These are phyloP conservation scores for Proteles cristata DNA, from an alignment of 2,113 vertebrate species.

Conservation along the genomic window DNA sequence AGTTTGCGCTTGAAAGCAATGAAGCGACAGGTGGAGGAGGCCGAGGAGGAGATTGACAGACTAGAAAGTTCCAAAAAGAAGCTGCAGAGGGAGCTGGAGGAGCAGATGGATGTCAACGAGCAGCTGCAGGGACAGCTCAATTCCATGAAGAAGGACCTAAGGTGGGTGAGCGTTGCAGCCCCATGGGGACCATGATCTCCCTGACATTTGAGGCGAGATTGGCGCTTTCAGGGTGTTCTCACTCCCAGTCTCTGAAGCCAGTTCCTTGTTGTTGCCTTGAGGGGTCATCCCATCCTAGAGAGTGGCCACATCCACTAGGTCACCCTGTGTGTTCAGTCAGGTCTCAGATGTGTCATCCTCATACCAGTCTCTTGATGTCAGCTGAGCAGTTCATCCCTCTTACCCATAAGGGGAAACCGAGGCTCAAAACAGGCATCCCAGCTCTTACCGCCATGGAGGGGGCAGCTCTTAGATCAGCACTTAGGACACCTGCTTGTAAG, in stretches of 20 bases:
- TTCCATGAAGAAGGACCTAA: conserved; percentile 90
- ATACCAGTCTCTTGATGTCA: fast-evolving
- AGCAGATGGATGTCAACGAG: conserved; percentile 95
- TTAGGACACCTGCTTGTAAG: neutral
- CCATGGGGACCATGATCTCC: fast-evolving
- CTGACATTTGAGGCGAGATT: fast-evolving
- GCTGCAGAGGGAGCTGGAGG: conserved; percentile 95
- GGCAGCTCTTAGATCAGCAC: neutral
- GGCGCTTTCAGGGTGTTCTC: fast-evolving
- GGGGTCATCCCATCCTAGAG: neutral
- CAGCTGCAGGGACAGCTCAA: conserved; percentile 95
- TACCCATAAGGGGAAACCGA: neutral
- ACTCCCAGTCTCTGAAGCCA: neutral
- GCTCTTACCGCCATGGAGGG: neutral
- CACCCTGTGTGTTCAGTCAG: fast-evolving
- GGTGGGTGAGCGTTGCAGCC: conserved; percentile 82
- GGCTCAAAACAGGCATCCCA: neutral
- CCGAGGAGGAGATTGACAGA: conserved; percentile 97
- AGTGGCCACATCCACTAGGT: neutral
- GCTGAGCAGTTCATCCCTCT: too few species aligned
- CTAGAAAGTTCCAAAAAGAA: conserved; percentile 91
- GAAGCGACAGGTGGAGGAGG: conserved; percentile 97
- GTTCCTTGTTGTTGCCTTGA: fast-evolving
- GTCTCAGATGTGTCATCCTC: neutral
- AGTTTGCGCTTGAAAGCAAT: conserved; percentile 96